These are phyloP conservation scores for Campoletis raptor DNA, from an alignment of 2,888 invertebrate species.

Conservation along the genomic window DNA sequence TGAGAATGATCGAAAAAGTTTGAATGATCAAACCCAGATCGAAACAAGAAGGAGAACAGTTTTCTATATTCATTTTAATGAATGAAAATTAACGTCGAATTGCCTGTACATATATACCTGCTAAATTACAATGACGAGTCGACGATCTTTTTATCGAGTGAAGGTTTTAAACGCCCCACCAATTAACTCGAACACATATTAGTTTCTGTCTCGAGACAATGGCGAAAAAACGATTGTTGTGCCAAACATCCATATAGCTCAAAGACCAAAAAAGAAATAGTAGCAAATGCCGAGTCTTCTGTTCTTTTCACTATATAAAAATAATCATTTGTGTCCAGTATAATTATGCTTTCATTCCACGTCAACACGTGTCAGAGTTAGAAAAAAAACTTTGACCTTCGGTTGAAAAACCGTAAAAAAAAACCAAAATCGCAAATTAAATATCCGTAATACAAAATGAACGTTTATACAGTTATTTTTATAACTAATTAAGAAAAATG, in stretches of 20 bases:
- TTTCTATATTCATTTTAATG: background rate
- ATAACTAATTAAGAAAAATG: background rate
- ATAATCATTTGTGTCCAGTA: constrained; percentile 24
- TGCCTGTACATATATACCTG: constrained; percentile 66
- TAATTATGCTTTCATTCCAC: constrained; percentile 10
- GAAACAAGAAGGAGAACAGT: background rate
- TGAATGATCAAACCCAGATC: no score
- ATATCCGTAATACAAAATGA: background rate
- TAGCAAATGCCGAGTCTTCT: constrained; percentile 47
- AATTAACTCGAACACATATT: constrained; percentile 65
- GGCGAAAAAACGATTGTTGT: constrained; percentile 43
- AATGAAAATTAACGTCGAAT: background rate
- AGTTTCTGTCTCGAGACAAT: constrained; percentile 56
- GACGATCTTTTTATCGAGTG: constrained; percentile 67
- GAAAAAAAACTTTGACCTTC: background rate
- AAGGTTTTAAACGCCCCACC: constrained; percentile 54
- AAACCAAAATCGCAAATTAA: background rate
- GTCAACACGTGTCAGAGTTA: background rate
- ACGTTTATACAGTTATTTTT: background rate
- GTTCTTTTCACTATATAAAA: constrained; percentile 20
- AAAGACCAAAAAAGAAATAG: constrained; percentile 25
- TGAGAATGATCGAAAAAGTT: no score
- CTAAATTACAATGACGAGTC: constrained; percentile 70
- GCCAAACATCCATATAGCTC: constrained; percentile 8
- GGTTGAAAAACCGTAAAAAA: background rate